Evolutionary conservation across 2,888 invertebrate genomes (phyloP).

Genomic region (Clivina fossor): DNA sequence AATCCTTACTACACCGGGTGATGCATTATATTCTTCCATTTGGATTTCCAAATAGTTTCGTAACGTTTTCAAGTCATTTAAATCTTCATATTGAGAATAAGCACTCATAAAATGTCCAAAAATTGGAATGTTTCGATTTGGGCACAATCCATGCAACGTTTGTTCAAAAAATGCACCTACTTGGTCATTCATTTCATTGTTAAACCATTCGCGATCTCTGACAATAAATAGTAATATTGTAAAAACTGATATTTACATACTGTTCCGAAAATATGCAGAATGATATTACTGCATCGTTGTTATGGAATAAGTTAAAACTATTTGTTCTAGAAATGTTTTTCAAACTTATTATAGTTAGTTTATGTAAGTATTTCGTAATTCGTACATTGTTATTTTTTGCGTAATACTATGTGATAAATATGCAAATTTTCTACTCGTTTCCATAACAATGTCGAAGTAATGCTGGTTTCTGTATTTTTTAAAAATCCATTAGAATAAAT

Average conservation of each 20-base stretch:
- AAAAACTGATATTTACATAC: neutral
- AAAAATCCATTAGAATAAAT: neutral
- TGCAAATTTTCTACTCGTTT: too few species aligned
- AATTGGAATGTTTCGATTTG: conserved; percentile 67
- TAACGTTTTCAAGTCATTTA: conserved; percentile 63
- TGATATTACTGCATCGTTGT: too few species aligned
- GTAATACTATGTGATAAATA: too few species aligned
- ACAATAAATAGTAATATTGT: neutral
- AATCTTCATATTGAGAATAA: conserved; percentile 77
- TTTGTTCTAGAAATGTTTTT: too few species aligned
- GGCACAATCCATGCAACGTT: conserved; percentile 77
- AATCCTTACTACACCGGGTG: conserved; percentile 76
- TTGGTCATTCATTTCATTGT: conserved; percentile 68
- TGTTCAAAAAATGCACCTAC: conserved; percentile 79
- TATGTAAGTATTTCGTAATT: too few species aligned
- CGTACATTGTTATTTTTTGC: too few species aligned
- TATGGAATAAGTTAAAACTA: too few species aligned
- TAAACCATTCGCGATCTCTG: conserved; percentile 78
- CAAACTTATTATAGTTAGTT: too few species aligned
- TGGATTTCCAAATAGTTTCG: conserved; percentile 58
- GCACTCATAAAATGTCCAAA: conserved; percentile 82
- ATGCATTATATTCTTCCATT: conserved; percentile 78
- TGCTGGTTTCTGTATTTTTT: neutral
- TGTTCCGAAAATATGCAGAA: neutral
- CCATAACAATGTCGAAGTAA: neutral